Evolutionary conservation across 2,113 vertebrate species (phyloP), one percentile per base, ranked within the genome.

Genomic region (Ciconia stormi): DNA sequence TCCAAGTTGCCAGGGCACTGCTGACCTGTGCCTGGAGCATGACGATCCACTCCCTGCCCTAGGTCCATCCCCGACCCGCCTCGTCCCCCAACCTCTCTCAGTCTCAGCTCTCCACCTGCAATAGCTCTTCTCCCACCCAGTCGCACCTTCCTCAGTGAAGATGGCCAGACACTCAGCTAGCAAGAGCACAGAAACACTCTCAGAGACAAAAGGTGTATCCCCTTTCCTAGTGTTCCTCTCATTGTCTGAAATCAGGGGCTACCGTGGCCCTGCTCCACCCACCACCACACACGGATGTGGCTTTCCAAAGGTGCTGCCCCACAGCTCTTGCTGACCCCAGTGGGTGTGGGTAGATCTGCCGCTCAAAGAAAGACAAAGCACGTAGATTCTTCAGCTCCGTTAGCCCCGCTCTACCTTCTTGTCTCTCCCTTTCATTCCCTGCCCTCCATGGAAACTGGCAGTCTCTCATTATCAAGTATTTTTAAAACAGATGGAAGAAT

Each of bases 381-480:
- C 1, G 2, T 3, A 5, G 18, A 89, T 26, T 27, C 36, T 53
- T 67, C 72, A 76, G 70, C 40, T 66, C 36, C 59, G 4, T 22
- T 5, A 83, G 44, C 12, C 26, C 32, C 0, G 0, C 44, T 82
- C 86, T n/a, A n/a, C 71, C 70, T 89, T 67, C 73, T 74, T 18
- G 5, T 23, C 44, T 73, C 71, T 34, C 42, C 56, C 82, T 67
- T 16, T 44, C 61, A 44, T 62, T 78, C 59, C 34, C 49, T 90
- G 44, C 73, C 91, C 50, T 89, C 89, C 91, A 95, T 82, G 87
- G 93, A 87, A 91, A 96, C 91, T 66, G 81, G n/a, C 87, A 93
- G 49, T 50, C 46, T 74, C 65, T 87, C 62, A 56, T 92, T 69
- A 89, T 21, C 44, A 85, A 87, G 70, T 79, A 95, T 90, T 95